phyloP scores from a whole-genome alignment of 1,140 invertebrate species.

The Pseudomyrmex dendroicus region DNA sequence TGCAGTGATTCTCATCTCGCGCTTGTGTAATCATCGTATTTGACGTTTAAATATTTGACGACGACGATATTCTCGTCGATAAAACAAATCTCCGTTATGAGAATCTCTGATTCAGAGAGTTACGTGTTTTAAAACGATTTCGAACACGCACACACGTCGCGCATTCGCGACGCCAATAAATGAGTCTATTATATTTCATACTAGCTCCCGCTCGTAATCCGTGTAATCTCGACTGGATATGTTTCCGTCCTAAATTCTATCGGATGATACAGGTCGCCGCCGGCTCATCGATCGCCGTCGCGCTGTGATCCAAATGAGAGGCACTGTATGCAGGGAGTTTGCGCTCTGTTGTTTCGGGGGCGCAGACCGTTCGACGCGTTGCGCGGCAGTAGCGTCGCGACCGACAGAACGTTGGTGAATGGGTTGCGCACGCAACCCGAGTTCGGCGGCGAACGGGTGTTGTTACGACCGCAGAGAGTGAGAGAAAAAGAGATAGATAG shows the following conservation, averaged over 20 bases:
- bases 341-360: constrained; percentile 62
- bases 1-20: constrained; percentile 71
- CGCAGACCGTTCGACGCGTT: constrained; percentile 57
- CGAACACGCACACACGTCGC: no score
- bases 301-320: constrained; percentile 45
- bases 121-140: no score
- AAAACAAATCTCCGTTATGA: no score
- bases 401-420: constrained; percentile 28
- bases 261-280: neutral
- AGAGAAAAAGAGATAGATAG: constrained; percentile 3
- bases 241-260: constrained; percentile 11
- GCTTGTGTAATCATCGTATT: neutral
- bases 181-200: neutral
- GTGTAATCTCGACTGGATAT: neutral
- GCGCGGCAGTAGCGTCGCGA: constrained; percentile 39
- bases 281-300: neutral
- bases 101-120: no score
- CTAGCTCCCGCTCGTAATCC: neutral
- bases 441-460: constrained; percentile 64
- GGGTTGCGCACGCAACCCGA: constrained; percentile 60
- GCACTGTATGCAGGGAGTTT: constrained; percentile 58
- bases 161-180: neutral
- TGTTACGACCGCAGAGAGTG: constrained; percentile 52
- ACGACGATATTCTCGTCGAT: no score
- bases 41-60: no score